These are phyloP conservation scores for Lerema accius DNA, from an alignment of 1,140 invertebrate species.

Conservation along the genomic window DNA sequence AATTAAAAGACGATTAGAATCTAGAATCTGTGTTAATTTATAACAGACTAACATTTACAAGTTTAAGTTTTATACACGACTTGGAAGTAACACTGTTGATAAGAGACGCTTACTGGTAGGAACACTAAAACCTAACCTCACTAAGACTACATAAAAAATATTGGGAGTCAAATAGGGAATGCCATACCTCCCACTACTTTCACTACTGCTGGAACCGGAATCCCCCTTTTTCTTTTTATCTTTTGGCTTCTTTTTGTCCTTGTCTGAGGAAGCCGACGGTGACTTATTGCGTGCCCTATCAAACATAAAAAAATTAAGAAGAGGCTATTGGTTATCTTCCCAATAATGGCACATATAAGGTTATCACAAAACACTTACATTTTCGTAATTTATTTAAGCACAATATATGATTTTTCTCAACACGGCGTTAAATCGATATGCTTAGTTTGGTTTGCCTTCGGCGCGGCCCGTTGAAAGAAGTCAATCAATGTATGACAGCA, in stretches of 20 bases:
- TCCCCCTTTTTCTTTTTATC: constrained; percentile 86
- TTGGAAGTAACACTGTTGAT: too few relatives aligned
- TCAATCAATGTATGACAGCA: too few relatives aligned
- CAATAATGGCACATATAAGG: background rate
- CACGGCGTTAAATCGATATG: background rate
- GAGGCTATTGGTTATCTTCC: background rate
- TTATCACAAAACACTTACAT: constrained; percentile 29
- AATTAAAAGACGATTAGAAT: too few relatives aligned
- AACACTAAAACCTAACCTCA: constrained; percentile 43
- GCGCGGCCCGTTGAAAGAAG: too few relatives aligned
- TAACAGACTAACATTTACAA: too few relatives aligned
- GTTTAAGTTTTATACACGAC: too few relatives aligned
- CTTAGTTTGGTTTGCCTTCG: background rate
- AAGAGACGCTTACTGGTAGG: too few relatives aligned
- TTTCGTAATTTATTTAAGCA: background rate
- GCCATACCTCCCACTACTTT: constrained; percentile 88
- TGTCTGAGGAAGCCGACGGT: constrained; percentile 85
- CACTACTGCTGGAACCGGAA: constrained; percentile 89
- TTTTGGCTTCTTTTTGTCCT: constrained; percentile 88
- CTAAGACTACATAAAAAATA: constrained; percentile 26
- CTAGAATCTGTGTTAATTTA: too few relatives aligned
- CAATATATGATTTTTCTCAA: constrained; percentile 6
- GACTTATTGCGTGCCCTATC: constrained; percentile 86
- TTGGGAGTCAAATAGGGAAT: too few relatives aligned
- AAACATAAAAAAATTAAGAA: constrained; percentile 32